Evolutionary conservation across 2,113 vertebrate genomes (phyloP).

Genomic region (Colaptes auratus): DNA sequence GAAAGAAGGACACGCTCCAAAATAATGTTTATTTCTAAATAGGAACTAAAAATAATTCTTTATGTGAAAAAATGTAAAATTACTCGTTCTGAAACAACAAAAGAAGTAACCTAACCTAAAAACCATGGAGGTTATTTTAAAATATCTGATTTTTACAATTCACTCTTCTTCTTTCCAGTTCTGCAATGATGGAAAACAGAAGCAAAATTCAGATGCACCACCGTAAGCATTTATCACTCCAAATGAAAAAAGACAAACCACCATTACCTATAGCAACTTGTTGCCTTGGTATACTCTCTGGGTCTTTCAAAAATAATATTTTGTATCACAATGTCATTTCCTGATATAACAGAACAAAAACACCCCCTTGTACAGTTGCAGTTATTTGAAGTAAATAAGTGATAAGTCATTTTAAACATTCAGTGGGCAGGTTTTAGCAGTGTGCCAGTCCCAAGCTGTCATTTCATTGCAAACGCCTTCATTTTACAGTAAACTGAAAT

Average conservation of each 20-base stretch:
- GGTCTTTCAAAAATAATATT: neutral
- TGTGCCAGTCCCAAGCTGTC: neutral
- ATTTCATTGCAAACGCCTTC: neutral
- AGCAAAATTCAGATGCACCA: neutral
- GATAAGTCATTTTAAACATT: conserved; percentile 8
- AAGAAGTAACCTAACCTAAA: neutral
- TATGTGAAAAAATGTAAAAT: neutral
- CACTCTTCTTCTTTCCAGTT: neutral
- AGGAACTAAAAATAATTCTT: neutral
- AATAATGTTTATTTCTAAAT: neutral
- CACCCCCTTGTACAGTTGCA: neutral
- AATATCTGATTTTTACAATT: neutral
- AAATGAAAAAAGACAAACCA: neutral
- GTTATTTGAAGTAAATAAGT: conserved; percentile 4
- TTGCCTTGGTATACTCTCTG: neutral
- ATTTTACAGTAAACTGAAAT: neutral
- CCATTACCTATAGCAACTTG: neutral
- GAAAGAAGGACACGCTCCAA: neutral
- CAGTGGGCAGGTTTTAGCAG: neutral
- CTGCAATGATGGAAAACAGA: neutral
- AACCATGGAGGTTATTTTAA: neutral
- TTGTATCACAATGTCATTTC: neutral
- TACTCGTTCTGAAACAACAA: neutral
- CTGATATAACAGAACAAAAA: neutral
- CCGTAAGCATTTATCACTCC: neutral